Percentiles rank a stretch among this genome's conserved stretches.
Evolutionary conservation across 2,888 invertebrate genomes (phyloP).

Genomic region (Clanis bilineata): DNA sequence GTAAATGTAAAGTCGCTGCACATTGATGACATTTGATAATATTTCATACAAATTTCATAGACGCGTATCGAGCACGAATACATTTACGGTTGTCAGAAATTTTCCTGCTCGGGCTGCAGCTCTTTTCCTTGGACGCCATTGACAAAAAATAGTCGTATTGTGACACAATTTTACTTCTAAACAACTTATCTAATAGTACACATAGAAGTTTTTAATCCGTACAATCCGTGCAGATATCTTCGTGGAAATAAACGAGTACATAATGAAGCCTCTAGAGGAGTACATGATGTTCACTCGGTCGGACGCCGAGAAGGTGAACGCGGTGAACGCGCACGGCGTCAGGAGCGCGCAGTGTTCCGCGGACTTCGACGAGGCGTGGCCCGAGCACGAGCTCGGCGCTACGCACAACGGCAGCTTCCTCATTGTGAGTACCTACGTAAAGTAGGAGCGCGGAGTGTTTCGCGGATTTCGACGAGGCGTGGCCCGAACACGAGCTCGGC

Average conservation of each 20-base stretch:
- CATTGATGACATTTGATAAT: too few relatives aligned
- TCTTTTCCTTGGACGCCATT: too few relatives aligned
- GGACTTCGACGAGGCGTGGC: slow-evolving; percentile 85
- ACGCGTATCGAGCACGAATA: too few relatives aligned
- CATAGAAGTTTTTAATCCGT: too few relatives aligned
- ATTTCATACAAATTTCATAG: too few relatives aligned
- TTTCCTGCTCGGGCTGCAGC: too few relatives aligned
- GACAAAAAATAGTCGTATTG: too few relatives aligned
- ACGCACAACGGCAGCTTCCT: slow-evolving; percentile 75
- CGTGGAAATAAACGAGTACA: slow-evolving; percentile 90
- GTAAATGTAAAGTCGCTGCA: too few relatives aligned
- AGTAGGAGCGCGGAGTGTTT: slow-evolving; percentile 94
- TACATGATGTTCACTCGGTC: slow-evolving; percentile 95
- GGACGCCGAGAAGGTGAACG: slow-evolving; percentile 91
- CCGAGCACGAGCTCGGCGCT: slow-evolving; percentile 65
- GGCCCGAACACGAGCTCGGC: slow-evolving; percentile 70
- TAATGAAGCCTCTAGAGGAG: slow-evolving; percentile 94
- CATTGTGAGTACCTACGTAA: too few relatives aligned
- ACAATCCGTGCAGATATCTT: slow-evolving; percentile 89
- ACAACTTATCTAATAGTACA: too few relatives aligned
- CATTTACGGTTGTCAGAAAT: too few relatives aligned
- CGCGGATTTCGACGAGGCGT: slow-evolving; percentile 85
- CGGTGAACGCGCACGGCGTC: slow-evolving; percentile 93
- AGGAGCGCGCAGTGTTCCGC: slow-evolving; percentile 93
- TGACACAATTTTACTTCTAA: too few relatives aligned